A percentile compares a stretch with the other conserved stretches of the same genome.
Conservation (phyloP, 2,797 vertebrate genomes). For the Esox masquinongy region DNA sequence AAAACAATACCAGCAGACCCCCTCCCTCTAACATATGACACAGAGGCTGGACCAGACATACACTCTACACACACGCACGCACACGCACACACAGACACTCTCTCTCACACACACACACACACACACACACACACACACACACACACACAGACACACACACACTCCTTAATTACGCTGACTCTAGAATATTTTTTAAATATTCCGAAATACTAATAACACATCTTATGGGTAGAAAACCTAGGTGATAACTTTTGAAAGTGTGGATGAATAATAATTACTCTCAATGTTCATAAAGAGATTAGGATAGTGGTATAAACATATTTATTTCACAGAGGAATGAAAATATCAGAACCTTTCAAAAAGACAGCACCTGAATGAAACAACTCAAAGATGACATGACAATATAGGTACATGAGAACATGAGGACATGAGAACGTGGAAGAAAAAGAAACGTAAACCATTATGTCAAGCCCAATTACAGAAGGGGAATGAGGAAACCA, state of each 20-base stretch:
- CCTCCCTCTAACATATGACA: constrained; percentile 57
- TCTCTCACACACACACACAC: too few species aligned
- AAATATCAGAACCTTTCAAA: neutral
- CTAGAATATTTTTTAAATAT: neutral
- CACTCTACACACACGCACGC: neutral
- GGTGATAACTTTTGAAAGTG: neutral
- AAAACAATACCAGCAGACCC: constrained; percentile 33
- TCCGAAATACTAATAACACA: neutral
- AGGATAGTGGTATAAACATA: neutral
- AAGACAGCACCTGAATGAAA: neutral
- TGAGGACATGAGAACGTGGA: neutral
- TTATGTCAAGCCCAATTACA: neutral
- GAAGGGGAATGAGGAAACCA: neutral
- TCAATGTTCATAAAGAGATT: neutral
- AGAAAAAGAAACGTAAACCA: neutral
- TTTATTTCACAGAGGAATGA: neutral
- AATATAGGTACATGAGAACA: neutral
- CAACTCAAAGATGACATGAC: neutral
- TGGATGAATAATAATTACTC: neutral
- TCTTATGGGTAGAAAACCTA: too few species aligned
- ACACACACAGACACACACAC: too few species aligned
- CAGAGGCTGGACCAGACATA: constrained; percentile 54
- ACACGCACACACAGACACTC: too few species aligned
- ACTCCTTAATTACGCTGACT: neutral
- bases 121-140: too few species aligned